phyloP scores from a whole-genome alignment of 1,140 invertebrate genomes.

The Protaetia brevitarsis region DNA sequence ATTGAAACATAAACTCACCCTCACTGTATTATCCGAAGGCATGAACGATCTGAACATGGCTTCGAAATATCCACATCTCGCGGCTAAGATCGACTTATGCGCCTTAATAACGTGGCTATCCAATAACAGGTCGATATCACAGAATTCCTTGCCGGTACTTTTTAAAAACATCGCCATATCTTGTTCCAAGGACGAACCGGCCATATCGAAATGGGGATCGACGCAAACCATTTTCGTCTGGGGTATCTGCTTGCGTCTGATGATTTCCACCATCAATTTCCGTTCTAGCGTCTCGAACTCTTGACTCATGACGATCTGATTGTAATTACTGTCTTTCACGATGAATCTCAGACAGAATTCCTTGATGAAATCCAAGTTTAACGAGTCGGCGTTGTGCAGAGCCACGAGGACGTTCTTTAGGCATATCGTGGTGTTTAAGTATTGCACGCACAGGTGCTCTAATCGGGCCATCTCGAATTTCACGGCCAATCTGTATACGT shows the following conservation, averaged over 20 bases:
- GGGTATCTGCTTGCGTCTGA: conserved; percentile 74
- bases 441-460: conserved; percentile 87
- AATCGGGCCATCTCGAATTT: conserved; percentile 86
- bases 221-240: conserved; percentile 39
- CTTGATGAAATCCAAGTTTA: conserved; percentile 84
- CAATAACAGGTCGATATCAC: conserved; percentile 82
- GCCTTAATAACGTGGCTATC: conserved; percentile 73
- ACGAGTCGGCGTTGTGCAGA: conserved; percentile 78
- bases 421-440: conserved; percentile 83
- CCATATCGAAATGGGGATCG: conserved; percentile 39
- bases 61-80: conserved; percentile 89
- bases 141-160: conserved; percentile 74
- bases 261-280: conserved; percentile 89
- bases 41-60: conserved; percentile 94
- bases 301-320: conserved; percentile 75
- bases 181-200: conserved; percentile 82
- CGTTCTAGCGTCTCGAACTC: conserved; percentile 91
- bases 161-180: conserved; percentile 84
- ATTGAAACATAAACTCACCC: conserved; percentile 67
- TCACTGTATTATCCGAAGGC: conserved; percentile 84
- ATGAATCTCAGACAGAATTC: conserved; percentile 90
- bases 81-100: conserved; percentile 88
- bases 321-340: conserved; percentile 74
- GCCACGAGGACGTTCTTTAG: conserved; percentile 86
- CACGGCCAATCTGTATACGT: conserved; percentile 85